phyloP scores from a whole-genome alignment of 1,140 invertebrate genomes.

The Macrostomum lignano region DNA sequence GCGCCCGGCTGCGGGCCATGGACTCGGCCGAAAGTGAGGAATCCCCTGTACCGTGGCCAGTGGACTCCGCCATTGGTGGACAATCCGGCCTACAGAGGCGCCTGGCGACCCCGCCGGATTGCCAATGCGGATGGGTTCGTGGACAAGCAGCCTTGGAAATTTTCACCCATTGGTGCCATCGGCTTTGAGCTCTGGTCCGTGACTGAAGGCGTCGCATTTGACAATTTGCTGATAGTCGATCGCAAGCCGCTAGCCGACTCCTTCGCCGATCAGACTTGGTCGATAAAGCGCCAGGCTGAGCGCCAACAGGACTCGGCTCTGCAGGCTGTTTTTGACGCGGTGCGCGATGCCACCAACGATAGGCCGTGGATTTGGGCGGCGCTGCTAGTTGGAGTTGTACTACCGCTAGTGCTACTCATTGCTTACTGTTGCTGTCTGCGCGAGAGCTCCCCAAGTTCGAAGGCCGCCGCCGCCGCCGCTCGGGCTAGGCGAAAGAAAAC shows the following conservation, averaged over 20 bases:
- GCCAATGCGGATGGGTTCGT: slow-evolving; percentile 39
- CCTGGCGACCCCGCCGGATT: slow-evolving; percentile 1
- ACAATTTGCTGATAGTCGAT: slow-evolving; percentile 75
- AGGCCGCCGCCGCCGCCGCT: background rate
- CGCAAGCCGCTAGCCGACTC: slow-evolving; percentile 43
- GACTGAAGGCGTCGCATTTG: slow-evolving; percentile 55
- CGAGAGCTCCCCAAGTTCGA: too few relatives aligned
- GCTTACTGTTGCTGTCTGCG: slow-evolving; percentile 44
- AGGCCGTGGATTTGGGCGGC: slow-evolving; percentile 66
- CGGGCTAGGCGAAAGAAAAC: too few relatives aligned
- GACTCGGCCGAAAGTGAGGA: background rate
- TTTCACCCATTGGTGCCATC: slow-evolving; percentile 35
- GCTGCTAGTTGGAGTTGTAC: slow-evolving; percentile 46
- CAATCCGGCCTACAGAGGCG: background rate
- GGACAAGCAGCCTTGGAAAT: slow-evolving; percentile 41
- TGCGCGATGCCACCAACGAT: slow-evolving; percentile 50
- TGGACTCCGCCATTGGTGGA: background rate
- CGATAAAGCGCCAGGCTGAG: slow-evolving; percentile 43
- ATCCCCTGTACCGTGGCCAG: slow-evolving; percentile 1
- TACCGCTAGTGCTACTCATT: slow-evolving; percentile 48
- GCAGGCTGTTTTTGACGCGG: slow-evolving; percentile 48
- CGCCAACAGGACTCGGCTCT: slow-evolving; percentile 27
- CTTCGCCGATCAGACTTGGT: slow-evolving; percentile 55
- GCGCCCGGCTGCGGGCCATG: slow-evolving; percentile 16
- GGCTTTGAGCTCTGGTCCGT: slow-evolving; percentile 94